These are phyloP conservation scores for Diachasmimorpha longicaudata DNA, from an alignment of 1,140 invertebrate genomes.

Conservation along the genomic window DNA sequence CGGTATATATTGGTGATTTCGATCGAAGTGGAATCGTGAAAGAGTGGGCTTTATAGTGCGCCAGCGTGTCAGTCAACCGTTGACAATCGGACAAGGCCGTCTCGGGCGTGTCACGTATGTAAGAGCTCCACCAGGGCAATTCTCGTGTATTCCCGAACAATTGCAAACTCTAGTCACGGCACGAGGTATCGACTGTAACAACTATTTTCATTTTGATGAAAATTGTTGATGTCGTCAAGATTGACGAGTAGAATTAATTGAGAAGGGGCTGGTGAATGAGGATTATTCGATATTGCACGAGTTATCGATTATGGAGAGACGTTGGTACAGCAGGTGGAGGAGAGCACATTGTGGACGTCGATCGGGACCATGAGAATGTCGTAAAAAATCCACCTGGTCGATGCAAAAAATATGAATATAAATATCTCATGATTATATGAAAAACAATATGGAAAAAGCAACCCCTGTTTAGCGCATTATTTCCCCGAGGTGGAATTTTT, in stretches of 20 bases:
- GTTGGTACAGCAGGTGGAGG: no score
- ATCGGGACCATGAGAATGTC: no score
- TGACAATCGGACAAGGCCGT: constrained; percentile 24
- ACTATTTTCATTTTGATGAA: background rate
- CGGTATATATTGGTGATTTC: background rate
- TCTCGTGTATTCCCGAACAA: background rate
- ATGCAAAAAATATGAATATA: no score
- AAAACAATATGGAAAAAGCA: no score
- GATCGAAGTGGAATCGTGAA: background rate
- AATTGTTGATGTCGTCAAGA: background rate
- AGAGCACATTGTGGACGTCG: no score
- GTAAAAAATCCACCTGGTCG: no score
- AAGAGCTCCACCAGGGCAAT: background rate
- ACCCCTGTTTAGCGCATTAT: no score
- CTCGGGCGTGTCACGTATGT: background rate
- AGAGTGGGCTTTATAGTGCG: background rate
- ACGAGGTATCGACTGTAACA: background rate
- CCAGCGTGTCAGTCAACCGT: constrained; percentile 18
- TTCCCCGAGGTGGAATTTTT: no score
- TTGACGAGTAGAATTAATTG: background rate
- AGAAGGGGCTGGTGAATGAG: background rate
- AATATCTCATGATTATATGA: no score
- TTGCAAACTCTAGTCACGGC: background rate
- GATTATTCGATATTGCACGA: background rate
- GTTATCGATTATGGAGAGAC: no score